These are phyloP conservation scores for Laspeyria flexula DNA, from an alignment of 2,888 invertebrate species.

Conservation along the genomic window DNA sequence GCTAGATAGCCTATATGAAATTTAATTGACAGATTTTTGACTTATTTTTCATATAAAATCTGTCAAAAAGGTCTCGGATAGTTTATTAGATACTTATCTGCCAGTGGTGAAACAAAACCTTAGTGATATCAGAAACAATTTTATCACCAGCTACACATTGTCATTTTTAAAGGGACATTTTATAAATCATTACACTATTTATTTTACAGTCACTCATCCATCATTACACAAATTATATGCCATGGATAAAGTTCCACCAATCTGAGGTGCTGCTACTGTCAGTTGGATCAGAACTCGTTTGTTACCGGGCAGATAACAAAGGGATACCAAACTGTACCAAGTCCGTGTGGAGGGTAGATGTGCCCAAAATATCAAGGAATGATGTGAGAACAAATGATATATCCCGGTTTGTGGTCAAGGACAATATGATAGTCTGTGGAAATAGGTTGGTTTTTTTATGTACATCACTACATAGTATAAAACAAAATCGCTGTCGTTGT, in stretches of 20 bases:
- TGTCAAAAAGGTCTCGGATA: too few relatives aligned
- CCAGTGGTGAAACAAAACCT: too few relatives aligned
- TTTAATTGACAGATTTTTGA: too few relatives aligned
- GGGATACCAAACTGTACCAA: conserved; percentile 53
- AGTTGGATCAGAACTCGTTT: conserved; percentile 64
- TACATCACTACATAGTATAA: too few relatives aligned
- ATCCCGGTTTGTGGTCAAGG: conserved; percentile 71
- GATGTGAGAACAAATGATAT: conserved; percentile 79
- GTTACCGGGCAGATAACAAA: conserved; percentile 57
- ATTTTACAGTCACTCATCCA: conserved; percentile 62
- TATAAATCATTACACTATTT: background rate
- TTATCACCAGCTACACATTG: too few relatives aligned
- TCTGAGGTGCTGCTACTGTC: conserved; percentile 62
- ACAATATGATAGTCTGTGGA: conserved; percentile 68
- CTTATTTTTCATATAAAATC: too few relatives aligned
- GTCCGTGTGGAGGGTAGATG: conserved; percentile 61
- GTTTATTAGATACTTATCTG: too few relatives aligned
- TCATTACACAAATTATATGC: conserved; percentile 71
- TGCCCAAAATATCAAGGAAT: conserved; percentile 63
- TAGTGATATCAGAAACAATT: too few relatives aligned
- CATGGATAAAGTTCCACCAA: conserved; percentile 67
- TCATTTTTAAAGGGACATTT: background rate
- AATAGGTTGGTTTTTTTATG: conserved; percentile 65
- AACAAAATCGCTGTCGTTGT: too few relatives aligned
- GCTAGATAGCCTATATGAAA: too few relatives aligned